Conservation (phyloP, 2,888 invertebrate genomes). For the Conistra vaccinii region DNA sequence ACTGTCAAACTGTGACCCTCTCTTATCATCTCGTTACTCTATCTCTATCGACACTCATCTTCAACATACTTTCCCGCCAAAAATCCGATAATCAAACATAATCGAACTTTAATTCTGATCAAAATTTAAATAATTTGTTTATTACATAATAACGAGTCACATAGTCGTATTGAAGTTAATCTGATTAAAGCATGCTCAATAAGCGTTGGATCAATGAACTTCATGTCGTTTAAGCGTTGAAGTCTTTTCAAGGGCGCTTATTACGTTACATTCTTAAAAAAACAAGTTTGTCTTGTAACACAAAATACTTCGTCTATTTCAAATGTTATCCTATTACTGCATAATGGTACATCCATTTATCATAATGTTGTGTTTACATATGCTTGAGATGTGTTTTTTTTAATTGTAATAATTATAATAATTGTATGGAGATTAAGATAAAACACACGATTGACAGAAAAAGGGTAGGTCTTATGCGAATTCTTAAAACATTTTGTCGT, state of each 20-base stretch:
- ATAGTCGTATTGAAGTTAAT: slow-evolving; percentile 68
- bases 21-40: slow-evolving; percentile 36
- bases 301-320: slow-evolving; percentile 56
- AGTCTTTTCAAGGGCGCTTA: slow-evolving; percentile 89
- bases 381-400: slow-evolving; percentile 20
- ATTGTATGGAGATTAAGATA: slow-evolving; percentile 54
- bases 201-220: slow-evolving; percentile 82
- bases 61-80: slow-evolving; percentile 31
- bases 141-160: slow-evolving; percentile 59
- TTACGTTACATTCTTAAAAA: slow-evolving; percentile 78
- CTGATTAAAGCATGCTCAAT: slow-evolving; percentile 73
- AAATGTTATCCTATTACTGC: slow-evolving; percentile 39
- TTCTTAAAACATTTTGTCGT: slow-evolving; percentile 66
- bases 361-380: slow-evolving; percentile 38
- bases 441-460: slow-evolving; percentile 60
- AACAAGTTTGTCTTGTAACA: slow-evolving; percentile 66
- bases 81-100: slow-evolving; percentile 18
- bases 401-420: slow-evolving; percentile 53
- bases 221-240: slow-evolving; percentile 85
- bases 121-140: slow-evolving; percentile 51
- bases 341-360: slow-evolving; percentile 42
- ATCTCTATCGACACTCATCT: slow-evolving; percentile 22
- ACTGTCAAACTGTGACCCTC: slow-evolving; percentile 24
- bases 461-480: slow-evolving; percentile 44
- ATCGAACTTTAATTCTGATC: slow-evolving; percentile 28